These are phyloP conservation scores for Heterohyrax brucei DNA, from an alignment of 2,797 vertebrate species.

Conservation along the genomic window DNA sequence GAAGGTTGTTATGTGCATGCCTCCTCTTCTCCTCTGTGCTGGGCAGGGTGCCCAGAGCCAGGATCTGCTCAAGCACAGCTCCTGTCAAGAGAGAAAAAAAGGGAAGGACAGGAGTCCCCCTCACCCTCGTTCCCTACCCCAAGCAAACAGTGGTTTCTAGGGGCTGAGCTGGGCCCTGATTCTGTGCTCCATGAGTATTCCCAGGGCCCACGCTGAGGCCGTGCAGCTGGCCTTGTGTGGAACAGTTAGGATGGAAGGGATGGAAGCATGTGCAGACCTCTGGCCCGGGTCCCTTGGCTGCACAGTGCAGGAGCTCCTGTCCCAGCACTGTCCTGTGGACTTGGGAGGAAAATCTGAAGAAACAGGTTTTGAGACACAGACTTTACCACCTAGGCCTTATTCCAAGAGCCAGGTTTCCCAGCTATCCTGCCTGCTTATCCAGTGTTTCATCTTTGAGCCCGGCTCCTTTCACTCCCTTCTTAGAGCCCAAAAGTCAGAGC, in stretches of 20 bases:
- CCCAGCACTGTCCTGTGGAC: not conserved
- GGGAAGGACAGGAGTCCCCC: not conserved
- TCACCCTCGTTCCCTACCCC: not conserved
- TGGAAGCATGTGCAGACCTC: not conserved
- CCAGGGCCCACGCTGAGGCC: not conserved
- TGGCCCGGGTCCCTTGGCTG: not conserved
- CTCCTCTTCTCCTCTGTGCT: conserved; percentile 56
- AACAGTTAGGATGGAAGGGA: not conserved
- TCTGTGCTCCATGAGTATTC: not conserved
- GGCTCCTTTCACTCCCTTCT: not conserved
- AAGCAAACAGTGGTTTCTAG: not conserved
- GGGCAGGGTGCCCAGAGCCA: conserved; percentile 73
- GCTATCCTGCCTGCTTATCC: not conserved
- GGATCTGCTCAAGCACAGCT: conserved; percentile 64
- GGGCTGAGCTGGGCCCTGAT: not conserved
- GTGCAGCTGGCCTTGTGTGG: not conserved
- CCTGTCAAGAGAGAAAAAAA: not conserved
- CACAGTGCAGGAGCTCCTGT: not conserved
- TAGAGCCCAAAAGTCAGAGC: not conserved
- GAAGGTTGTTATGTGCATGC: not conserved
- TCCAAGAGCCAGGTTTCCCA: not conserved
- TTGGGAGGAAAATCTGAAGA: not conserved
- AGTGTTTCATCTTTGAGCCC: not conserved
- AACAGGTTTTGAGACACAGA: not conserved
- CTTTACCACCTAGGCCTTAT: not conserved